Conservation (phyloP, 2,113 vertebrate species). For the Gopherus flavomarginatus region DNA sequence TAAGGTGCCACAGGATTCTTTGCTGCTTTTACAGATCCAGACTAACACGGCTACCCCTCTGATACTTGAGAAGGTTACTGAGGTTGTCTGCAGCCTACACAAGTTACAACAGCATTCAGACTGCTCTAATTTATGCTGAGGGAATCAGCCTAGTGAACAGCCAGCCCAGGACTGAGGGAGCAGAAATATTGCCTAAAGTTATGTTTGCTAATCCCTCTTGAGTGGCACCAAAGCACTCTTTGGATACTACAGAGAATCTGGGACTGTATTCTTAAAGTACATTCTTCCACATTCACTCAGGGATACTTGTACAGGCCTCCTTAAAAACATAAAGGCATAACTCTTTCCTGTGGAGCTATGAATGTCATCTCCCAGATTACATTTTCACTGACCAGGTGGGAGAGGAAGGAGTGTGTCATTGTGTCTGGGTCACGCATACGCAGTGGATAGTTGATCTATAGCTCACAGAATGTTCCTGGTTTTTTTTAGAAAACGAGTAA, state of each 20-base stretch:
- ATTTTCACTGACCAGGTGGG: not conserved
- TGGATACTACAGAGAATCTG: not conserved
- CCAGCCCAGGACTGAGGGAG: not conserved
- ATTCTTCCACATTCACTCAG: not conserved
- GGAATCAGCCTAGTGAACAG: not conserved
- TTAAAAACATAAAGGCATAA: not conserved
- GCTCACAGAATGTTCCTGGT: not conserved
- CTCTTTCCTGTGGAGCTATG: not conserved
- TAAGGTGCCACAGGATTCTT: too few species aligned
- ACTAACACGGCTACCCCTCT: too few species aligned
- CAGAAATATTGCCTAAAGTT: not conserved
- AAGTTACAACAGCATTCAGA: not conserved
- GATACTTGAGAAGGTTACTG: accelerated
- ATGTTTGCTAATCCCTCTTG: accelerated
- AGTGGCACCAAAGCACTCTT: not conserved
- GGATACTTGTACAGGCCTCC: not conserved
- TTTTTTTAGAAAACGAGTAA: constrained; percentile 2
- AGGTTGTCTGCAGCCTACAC: not conserved
- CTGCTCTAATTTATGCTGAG: not conserved
- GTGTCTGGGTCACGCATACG: not conserved
- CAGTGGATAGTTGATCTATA: not conserved
- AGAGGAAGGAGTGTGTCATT: not conserved
- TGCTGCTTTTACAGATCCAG: too few species aligned
- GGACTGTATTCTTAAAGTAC: not conserved
- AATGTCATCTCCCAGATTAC: constrained; percentile 1